phyloP scores from a whole-genome alignment of 37 sponge, comb jelly and placozoan genomes.

The Amphimedon queenslandica region DNA sequence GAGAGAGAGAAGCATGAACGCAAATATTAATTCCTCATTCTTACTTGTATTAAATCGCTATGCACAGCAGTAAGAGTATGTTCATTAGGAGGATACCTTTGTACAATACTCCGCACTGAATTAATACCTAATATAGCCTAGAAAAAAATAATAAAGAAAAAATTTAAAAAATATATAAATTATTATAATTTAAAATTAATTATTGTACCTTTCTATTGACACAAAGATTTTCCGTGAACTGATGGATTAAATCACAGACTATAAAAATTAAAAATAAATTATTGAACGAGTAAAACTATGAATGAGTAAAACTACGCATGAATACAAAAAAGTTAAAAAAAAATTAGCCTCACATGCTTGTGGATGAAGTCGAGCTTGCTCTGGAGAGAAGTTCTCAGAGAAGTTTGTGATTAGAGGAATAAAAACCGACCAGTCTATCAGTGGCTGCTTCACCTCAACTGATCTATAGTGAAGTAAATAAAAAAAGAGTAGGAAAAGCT shows the following conservation, averaged over 20 bases:
- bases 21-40: background rate
- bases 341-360: no score
- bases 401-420: background rate
- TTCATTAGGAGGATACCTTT: conserved; percentile 31
- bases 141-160: no score
- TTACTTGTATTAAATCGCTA: conserved; percentile 73
- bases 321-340: no score
- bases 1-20: background rate
- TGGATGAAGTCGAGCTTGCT: no score
- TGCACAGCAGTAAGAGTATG: conserved; percentile 75
- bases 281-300: no score
- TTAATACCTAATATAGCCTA: conserved; percentile 32
- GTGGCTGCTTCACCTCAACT: background rate
- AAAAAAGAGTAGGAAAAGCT: background rate
- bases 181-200: background rate
- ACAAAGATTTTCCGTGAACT: conserved; percentile 24
- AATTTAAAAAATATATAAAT: background rate
- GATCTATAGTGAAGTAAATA: background rate
- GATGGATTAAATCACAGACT: conserved; percentile 58
- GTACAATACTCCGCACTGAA: conserved; percentile 41
- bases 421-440: background rate
- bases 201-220: background rate
- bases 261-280: background rate
- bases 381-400: background rate
- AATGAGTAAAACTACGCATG: no score